These are phyloP conservation scores for Dermatemys mawii DNA, from an alignment of 2,113 vertebrate genomes.

Conservation along the genomic window DNA sequence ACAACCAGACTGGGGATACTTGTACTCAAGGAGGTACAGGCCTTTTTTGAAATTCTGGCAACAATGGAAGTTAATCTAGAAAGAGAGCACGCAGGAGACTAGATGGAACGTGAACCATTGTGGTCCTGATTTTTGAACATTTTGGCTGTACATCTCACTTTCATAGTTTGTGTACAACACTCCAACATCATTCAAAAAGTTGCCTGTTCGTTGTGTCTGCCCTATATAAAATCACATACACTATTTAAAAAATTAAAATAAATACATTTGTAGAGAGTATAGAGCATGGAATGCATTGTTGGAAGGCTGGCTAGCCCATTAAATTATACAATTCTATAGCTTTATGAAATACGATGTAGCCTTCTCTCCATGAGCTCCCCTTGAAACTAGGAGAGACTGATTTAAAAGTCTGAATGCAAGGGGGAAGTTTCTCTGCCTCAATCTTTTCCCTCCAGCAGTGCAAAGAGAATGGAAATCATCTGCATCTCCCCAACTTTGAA, in stretches of 20 bases:
- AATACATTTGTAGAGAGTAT: background rate
- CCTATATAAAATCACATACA: background rate
- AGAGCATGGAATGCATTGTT: background rate
- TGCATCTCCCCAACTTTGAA: background rate
- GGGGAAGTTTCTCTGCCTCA: background rate
- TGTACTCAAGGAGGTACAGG: background rate
- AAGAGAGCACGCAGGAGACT: background rate
- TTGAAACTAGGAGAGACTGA: background rate
- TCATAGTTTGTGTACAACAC: background rate
- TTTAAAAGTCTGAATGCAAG: background rate
- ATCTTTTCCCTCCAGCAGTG: background rate
- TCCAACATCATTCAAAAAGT: background rate
- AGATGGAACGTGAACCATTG: background rate
- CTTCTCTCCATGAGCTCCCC: background rate
- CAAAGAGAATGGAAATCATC: background rate
- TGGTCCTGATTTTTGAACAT: background rate
- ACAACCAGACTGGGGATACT: background rate
- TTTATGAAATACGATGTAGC: background rate
- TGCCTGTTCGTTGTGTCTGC: background rate
- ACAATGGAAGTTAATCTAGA: background rate
- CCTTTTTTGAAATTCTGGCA: background rate
- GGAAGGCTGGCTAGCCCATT: background rate
- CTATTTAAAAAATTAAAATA: background rate
- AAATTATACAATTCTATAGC: background rate
- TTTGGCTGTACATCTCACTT: background rate